Evolutionary conservation across 2,888 invertebrate species (phyloP).

Genomic region (Augiades crinisus): DNA sequence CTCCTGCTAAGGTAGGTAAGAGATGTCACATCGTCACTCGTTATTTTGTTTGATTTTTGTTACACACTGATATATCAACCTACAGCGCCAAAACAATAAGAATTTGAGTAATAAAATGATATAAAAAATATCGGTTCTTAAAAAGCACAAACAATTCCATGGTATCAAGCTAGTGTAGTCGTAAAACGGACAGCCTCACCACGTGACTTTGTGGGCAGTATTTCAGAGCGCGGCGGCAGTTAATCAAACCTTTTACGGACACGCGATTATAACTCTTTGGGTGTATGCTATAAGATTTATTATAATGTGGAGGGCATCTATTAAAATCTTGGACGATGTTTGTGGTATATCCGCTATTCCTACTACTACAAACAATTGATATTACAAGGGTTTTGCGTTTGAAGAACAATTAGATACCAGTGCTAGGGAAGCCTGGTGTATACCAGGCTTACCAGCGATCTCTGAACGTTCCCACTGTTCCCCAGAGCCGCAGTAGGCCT

Average conservation of each 20-base stretch:
- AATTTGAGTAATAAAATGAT: not conserved
- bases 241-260: slow-evolving; percentile 14
- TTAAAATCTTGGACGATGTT: slow-evolving; percentile 8
- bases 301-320: not conserved
- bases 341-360: slow-evolving; percentile 1
- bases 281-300: slow-evolving; percentile 6
- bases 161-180: slow-evolving; percentile 8
- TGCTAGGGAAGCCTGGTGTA: no score
- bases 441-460: no score
- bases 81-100: no score
- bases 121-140: no score
- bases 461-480: no score
- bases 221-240: slow-evolving; percentile 10
- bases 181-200: slow-evolving; percentile 35
- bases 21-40: no score
- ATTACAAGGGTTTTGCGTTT: no score
- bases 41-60: no score
- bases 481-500: no score
- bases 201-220: slow-evolving; percentile 20
- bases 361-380: not conserved
- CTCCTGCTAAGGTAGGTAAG: no score
- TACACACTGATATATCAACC: no score
- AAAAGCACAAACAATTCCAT: not conserved
- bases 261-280: slow-evolving; percentile 10
- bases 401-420: no score